phyloP scores from a whole-genome alignment of 2,797 vertebrate species.

The Dipus sagitta region DNA sequence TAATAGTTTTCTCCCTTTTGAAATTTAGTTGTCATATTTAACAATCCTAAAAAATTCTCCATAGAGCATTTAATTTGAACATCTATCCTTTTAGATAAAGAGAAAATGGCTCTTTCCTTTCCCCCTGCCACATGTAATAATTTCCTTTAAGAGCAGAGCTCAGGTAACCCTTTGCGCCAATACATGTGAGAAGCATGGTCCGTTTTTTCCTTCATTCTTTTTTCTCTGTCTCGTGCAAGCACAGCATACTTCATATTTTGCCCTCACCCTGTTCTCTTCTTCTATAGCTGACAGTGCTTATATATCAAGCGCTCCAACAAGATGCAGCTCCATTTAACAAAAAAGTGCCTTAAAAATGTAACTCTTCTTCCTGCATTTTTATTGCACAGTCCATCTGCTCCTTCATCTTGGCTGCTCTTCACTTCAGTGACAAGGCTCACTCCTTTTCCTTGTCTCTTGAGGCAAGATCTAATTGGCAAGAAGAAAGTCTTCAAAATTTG shows the following conservation, averaged over 20 bases:
- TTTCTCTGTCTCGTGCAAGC: constrained; percentile 78
- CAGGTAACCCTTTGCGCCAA: constrained; percentile 76
- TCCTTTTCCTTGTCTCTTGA: constrained; percentile 80
- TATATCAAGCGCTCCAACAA: constrained; percentile 84
- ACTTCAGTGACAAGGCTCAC: constrained; percentile 81
- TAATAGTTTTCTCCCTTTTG: constrained; percentile 7
- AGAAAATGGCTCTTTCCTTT: constrained; percentile 75
- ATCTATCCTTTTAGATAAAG: constrained; percentile 73
- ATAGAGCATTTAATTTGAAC: constrained; percentile 70
- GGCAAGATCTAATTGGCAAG: constrained; percentile 84
- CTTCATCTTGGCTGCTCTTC: constrained; percentile 80
- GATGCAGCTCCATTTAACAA: constrained; percentile 83
- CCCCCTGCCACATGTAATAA: constrained; percentile 57
- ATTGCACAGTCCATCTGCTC: constrained; percentile 84
- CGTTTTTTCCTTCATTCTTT: constrained; percentile 69
- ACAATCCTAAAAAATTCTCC: constrained; percentile 63
- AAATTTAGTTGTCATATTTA: constrained; percentile 76
- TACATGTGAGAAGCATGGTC: constrained; percentile 70
- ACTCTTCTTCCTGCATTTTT: constrained; percentile 83
- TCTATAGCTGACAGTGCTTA: constrained; percentile 83
- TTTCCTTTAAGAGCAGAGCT: constrained; percentile 73
- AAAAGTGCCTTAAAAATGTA: constrained; percentile 84
- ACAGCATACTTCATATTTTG: constrained; percentile 79
- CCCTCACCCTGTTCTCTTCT: constrained; percentile 79
- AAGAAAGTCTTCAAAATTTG: constrained; percentile 83